Base-by-base conservation (phyloP, 2,113 vertebrate genomes). In the Platysternon megacephalum region DNA sequence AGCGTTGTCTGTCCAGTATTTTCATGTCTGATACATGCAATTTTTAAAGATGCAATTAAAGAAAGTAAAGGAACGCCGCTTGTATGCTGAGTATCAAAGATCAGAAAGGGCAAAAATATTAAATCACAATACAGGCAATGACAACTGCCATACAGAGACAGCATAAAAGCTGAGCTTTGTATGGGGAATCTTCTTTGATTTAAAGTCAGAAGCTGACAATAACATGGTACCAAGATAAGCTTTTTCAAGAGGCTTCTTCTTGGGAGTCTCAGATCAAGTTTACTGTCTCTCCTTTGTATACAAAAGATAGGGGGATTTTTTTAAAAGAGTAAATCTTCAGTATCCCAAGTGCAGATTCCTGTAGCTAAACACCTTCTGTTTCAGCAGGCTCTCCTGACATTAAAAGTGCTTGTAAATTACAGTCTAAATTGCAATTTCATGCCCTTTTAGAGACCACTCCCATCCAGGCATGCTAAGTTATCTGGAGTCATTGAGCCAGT, bases 391-490 rank as follows among this genome's bases (percentile, higher is more conserved):
- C 28, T 13, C 95, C 88, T 97, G 84, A 96, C 61, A 86, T 74
- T 83, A 91, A 95, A 93, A 90, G 2, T 17, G 8, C 39, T 93
- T 44, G 42, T 3, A 93, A 95, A 93, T 97, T 94, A 87, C 85
- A 95, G 58, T 86, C 74, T 85, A 48, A 85, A 87, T 42, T 92
- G 44, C 51, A 79, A 78, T 97, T 93, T 91, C 76, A 74, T 16
- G 5, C 89, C 68, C 87, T 97, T 53, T 93, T 94, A 94, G 93
- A 93, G 93, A 94, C 81, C 87, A 81, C 61, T 92, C 61, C 87
- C 93, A 44, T 13, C 86, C 76, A 96, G 81, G 82, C 49, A 93
- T 94, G 96, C 93, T 96, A 97, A 97, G 61, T 89, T 95, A 87
- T 91, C 84, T 84, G 83, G 76, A 93, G 92, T 96, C 86, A 86